Evolutionary conservation across 2,113 vertebrate species (phyloP).

Genomic region (Engystomops pustulosus): DNA sequence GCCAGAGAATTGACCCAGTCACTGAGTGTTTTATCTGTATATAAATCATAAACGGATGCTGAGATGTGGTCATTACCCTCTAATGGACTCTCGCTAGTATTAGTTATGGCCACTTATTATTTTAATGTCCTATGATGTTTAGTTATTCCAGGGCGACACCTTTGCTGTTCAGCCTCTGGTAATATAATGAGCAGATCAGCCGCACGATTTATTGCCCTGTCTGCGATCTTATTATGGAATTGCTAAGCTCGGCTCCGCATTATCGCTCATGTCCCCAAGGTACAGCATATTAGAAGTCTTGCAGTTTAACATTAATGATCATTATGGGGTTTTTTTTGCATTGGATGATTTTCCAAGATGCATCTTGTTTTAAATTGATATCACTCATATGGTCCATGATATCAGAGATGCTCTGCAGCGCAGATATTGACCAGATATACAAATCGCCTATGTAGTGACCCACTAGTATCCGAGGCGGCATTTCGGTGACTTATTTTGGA

Average conservation of each 20-base stretch:
- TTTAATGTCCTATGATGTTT: neutral
- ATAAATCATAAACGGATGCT: neutral
- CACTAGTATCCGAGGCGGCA: neutral
- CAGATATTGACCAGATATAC: neutral
- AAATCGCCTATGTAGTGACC: neutral
- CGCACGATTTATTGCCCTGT: conserved; percentile 27
- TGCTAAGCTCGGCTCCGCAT: conserved; percentile 18
- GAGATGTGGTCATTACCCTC: neutral
- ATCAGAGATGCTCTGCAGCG: neutral
- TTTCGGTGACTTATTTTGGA: neutral
- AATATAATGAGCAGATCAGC: conserved; percentile 28
- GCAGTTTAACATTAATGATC: conserved; percentile 26
- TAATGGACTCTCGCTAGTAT: neutral
- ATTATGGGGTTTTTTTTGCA: conserved; percentile 29
- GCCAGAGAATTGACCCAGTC: neutral
- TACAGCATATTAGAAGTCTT: conserved; percentile 6
- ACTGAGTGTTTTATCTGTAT: neutral
- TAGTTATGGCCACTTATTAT: neutral
- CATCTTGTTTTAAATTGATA: neutral
- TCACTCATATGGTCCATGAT: neutral
- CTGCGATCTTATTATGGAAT: conserved; percentile 22
- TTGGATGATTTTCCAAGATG: neutral
- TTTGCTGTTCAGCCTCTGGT: neutral
- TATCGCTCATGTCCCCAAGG: conserved; percentile 23
- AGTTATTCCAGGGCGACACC: conserved; percentile 8